A percentile compares a stretch with the other conserved stretches of the same genome.
Evolutionary conservation across 2,888 invertebrate genomes (phyloP).

Genomic region (Heliconius hortense): DNA sequence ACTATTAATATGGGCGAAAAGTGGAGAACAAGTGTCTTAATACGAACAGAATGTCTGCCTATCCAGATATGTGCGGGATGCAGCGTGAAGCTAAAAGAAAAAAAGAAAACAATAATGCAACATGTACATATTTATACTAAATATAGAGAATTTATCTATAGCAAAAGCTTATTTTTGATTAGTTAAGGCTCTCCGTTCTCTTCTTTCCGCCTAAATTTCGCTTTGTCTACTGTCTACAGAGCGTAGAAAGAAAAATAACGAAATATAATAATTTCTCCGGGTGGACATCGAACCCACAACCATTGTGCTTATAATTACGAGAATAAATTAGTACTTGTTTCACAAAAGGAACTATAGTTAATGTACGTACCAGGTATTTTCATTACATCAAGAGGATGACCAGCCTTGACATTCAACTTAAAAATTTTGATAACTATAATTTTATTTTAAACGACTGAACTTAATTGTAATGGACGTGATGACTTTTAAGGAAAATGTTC

Average conservation of each 20-base stretch:
- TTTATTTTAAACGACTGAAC: slow-evolving; percentile 11
- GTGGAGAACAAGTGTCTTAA: too few relatives aligned
- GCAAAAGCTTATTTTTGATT: too few relatives aligned
- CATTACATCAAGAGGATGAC: not conserved
- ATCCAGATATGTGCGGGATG: too few relatives aligned
- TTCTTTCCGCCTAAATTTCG: too few relatives aligned
- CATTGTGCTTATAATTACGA: not conserved
- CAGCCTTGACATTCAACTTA: slow-evolving; percentile 30
- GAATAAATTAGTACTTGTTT: not conserved
- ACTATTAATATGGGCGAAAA: too few relatives aligned
- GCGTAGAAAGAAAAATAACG: not conserved
- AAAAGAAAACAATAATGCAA: not conserved
- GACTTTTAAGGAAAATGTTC: not conserved
- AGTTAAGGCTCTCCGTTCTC: too few relatives aligned
- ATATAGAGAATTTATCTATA: too few relatives aligned
- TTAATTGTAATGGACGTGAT: slow-evolving; percentile 10
- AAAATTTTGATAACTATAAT: slow-evolving; percentile 22
- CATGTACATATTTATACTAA: not conserved
- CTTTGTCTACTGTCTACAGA: too few relatives aligned
- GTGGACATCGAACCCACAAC: not conserved
- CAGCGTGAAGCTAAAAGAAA: not conserved
- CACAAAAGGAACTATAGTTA: not conserved
- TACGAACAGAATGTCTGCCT: too few relatives aligned
- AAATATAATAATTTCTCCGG: not conserved
- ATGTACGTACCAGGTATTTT: not conserved